These are phyloP conservation scores for Parascotia fuliginaria DNA, from an alignment of 2,888 invertebrate species.

Conservation along the genomic window DNA sequence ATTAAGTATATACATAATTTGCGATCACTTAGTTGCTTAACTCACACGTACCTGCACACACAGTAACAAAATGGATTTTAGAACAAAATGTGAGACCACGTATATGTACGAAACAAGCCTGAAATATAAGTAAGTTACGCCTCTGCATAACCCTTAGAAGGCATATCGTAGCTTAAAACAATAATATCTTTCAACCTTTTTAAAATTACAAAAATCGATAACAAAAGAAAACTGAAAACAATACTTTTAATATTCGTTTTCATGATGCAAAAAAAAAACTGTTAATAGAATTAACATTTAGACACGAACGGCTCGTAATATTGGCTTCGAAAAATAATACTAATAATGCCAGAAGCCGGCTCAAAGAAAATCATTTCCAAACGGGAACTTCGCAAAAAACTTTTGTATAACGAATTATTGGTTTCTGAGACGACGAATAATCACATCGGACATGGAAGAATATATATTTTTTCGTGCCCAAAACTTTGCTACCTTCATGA, in stretches of 20 bases:
- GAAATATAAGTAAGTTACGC: too few relatives aligned
- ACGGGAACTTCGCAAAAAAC: slow-evolving; percentile 65
- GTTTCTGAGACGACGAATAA: slow-evolving; percentile 68
- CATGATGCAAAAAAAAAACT: slow-evolving; percentile 28
- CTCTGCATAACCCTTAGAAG: too few relatives aligned
- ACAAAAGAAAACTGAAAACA: neutral
- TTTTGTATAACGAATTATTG: slow-evolving; percentile 82
- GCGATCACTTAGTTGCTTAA: too few relatives aligned
- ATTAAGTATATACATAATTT: too few relatives aligned
- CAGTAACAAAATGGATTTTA: too few relatives aligned
- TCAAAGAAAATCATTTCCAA: slow-evolving; percentile 76
- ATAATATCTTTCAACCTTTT: neutral
- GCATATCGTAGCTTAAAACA: too few relatives aligned
- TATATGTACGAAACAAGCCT: too few relatives aligned
- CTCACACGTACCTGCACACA: too few relatives aligned
- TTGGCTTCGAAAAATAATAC: slow-evolving; percentile 68
- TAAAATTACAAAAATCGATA: neutral
- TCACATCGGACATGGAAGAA: slow-evolving; percentile 65
- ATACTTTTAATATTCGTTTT: slow-evolving; percentile 28
- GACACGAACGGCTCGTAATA: slow-evolving; percentile 50
- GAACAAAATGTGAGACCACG: too few relatives aligned
- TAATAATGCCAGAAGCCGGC: slow-evolving; percentile 67
- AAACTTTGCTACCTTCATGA: slow-evolving; percentile 34
- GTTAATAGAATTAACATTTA: slow-evolving; percentile 40
- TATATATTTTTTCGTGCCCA: slow-evolving; percentile 51